Conservation (phyloP, 2,113 vertebrate genomes). For the Phasianus colchicus region DNA sequence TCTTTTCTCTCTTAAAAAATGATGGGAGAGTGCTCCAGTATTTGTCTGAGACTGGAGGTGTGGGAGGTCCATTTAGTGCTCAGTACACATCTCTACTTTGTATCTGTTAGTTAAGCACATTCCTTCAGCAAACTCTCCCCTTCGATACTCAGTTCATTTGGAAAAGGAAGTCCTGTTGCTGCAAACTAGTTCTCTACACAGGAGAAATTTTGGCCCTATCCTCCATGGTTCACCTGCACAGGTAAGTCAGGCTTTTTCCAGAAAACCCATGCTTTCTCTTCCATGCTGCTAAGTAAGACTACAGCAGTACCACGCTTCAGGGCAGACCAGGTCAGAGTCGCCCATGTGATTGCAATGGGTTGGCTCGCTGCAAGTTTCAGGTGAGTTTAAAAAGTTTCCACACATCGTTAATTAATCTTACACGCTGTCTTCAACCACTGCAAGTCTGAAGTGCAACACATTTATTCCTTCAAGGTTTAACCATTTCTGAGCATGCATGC, state of each 20-base stretch:
- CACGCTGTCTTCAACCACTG: rapidly evolving
- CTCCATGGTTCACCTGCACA: not conserved
- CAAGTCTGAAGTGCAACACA: not conserved
- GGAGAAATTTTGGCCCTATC: not conserved
- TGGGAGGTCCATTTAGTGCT: not conserved
- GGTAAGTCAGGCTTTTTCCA: not conserved
- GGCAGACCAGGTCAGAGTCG: not conserved
- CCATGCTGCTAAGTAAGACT: not conserved
- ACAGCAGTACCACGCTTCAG: not conserved
- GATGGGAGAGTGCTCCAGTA: not conserved
- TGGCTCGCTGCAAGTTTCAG: not conserved
- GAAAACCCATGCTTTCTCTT: not conserved
- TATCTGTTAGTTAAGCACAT: not conserved
- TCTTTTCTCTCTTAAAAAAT: not conserved
- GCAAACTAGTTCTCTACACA: not conserved
- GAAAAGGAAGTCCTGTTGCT: not conserved
- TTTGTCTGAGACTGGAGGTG: not conserved
- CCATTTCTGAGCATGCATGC: not conserved
- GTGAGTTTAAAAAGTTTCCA: not conserved
- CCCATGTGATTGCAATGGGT: not conserved
- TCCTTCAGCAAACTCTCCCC: not conserved
- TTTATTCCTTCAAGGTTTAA: not conserved
- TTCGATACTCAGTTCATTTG: not conserved
- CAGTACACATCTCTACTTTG: not conserved
- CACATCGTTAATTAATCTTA: not conserved